Evolutionary conservation across 1,140 invertebrate genomes (phyloP).

Genomic region (silkworm (Bombyx mori)): ASM3026992v2 NC_085113.1:9537501-9538000

Average conservation of each 20-base stretch:
- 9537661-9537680: constrained; percentile 63
- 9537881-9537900: constrained; percentile 60
- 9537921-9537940: constrained; percentile 67
- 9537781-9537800: constrained; percentile 69
- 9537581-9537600: constrained; percentile 69
- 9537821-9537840: constrained; percentile 66
- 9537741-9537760: constrained; percentile 50
- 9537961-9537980: constrained; percentile 66
- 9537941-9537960: constrained; percentile 70
- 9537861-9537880: constrained; percentile 52
- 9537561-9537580: constrained; percentile 70
- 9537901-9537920: constrained; percentile 46
- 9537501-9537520: constrained; percentile 62
- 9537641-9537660: constrained; percentile 65
- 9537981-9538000: constrained; percentile 70
- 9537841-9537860: constrained; percentile 66
- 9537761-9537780: constrained; percentile 63
- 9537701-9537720: constrained; percentile 61
- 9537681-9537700: constrained; percentile 34
- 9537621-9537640: constrained; percentile 65
- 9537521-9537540: constrained; percentile 63
- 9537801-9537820: constrained; percentile 61
- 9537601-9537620: constrained; percentile 70
- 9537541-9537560: constrained; percentile 72
- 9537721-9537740: constrained; percentile 55